These are phyloP conservation scores for Rhyacophila brunnea DNA, from an alignment of 1,140 invertebrate genomes.

Conservation along the genomic window DNA sequence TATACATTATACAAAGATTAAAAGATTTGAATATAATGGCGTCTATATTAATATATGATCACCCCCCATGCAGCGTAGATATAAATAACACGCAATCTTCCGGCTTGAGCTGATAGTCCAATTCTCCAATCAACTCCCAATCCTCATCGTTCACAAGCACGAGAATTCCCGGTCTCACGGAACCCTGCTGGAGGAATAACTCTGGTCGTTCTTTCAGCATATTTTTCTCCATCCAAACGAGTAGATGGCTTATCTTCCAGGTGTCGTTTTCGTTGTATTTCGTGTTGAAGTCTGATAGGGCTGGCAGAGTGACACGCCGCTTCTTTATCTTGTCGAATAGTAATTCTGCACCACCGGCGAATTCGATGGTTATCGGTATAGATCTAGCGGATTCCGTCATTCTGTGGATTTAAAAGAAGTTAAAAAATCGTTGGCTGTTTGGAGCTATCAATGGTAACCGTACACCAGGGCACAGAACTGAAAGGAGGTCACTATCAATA, in stretches of 20 bases:
- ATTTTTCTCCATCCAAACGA: constrained; percentile 83
- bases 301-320: background rate
- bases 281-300: too few species aligned
- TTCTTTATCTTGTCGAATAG: constrained; percentile 82
- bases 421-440: too few species aligned
- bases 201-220: constrained; percentile 82
- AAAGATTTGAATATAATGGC: too few species aligned
- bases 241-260: constrained; percentile 45
- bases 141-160: constrained; percentile 91
- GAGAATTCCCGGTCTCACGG: constrained; percentile 85
- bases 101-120: constrained; percentile 54
- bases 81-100: constrained; percentile 58
- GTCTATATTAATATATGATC: too few species aligned
- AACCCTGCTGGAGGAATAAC: constrained; percentile 81
- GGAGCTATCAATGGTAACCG: too few species aligned
- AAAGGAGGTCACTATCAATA: too few species aligned
- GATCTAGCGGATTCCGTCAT: background rate
- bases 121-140: constrained; percentile 78
- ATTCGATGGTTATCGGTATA: constrained; percentile 40
- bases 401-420: too few species aligned
- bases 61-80: constrained; percentile 62
- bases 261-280: background rate
- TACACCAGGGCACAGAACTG: too few species aligned
- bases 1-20: too few species aligned
- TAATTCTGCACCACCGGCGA: constrained; percentile 83